Conservation (phyloP, 2,797 vertebrate species). For the Lacerta viridis region DNA sequence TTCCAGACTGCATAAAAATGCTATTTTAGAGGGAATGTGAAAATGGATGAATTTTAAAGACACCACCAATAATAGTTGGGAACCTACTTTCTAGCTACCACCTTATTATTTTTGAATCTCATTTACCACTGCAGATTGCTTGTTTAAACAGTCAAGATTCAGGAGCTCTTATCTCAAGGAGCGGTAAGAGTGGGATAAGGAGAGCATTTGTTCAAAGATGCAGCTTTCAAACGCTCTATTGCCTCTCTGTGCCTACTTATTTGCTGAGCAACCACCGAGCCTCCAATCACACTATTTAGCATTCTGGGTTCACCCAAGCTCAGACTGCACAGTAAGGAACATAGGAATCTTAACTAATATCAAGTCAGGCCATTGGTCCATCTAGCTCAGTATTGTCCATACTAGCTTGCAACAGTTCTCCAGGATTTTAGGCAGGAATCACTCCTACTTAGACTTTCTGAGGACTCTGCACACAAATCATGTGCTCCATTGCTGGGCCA, state of each 20-base stretch:
- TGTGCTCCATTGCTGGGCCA: too few relatives aligned
- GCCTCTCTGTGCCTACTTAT: neutral
- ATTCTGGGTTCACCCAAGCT: neutral
- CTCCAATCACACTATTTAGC: neutral
- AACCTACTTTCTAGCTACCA: neutral
- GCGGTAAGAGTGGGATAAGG: neutral
- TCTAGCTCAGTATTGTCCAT: neutral
- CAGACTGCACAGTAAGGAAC: too few relatives aligned
- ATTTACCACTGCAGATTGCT: neutral
- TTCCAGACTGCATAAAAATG: constrained; percentile 74
- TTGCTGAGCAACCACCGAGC: neutral
- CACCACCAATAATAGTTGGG: neutral
- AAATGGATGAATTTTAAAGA: constrained; percentile 46
- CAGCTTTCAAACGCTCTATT: neutral
- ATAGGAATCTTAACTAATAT: neutral
- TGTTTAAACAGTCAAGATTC: neutral
- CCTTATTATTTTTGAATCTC: constrained; percentile 17
- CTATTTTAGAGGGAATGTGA: constrained; percentile 67
- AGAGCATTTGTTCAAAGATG: neutral
- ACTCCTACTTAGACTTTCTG: too few relatives aligned
- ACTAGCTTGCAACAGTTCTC: too few relatives aligned
- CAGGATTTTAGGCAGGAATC: too few relatives aligned
- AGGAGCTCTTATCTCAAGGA: neutral
- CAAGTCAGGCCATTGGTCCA: neutral
- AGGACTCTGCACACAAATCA: too few relatives aligned